Evolutionary conservation across 2,797 vertebrate genomes (phyloP).

Genomic region (Platyrinchus mystaceus): DNA sequence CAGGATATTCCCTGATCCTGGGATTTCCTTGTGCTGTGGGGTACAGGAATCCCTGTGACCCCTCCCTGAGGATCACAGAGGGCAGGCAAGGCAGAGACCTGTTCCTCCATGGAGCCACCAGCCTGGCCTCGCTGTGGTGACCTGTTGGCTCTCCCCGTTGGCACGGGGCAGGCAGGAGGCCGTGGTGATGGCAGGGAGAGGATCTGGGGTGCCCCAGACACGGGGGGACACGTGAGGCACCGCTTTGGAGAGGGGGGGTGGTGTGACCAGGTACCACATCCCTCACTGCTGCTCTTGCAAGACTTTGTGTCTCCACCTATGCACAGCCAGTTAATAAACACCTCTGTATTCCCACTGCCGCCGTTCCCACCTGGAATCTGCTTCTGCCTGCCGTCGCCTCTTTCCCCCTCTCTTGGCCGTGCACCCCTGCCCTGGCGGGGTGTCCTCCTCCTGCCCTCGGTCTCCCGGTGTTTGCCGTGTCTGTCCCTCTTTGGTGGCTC

Average conservation of each 20-base stretch:
- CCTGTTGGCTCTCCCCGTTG: not conserved
- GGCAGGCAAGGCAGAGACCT: not conserved
- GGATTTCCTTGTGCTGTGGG: not conserved
- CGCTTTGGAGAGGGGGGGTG: not conserved
- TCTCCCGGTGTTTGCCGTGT: not conserved
- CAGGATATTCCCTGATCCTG: not conserved
- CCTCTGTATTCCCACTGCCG: not conserved
- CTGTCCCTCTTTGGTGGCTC: not conserved
- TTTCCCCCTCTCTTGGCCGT: not conserved
- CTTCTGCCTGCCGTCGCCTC: not conserved
- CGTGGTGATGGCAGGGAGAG: not conserved
- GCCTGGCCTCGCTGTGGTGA: fast-evolving
- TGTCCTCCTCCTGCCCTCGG: not conserved
- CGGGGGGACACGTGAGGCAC: not conserved
- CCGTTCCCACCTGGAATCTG: slow-evolving; percentile 25
- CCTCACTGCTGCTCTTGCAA: not conserved
- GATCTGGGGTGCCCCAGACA: not conserved
- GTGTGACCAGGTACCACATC: not conserved
- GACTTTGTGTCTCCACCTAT: not conserved
- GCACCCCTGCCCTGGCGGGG: not conserved
- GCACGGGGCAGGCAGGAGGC: not conserved
- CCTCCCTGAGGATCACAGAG: fast-evolving
- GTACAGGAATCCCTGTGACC: fast-evolving
- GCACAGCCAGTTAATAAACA: not conserved
- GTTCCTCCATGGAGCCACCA: fast-evolving